phyloP scores from a whole-genome alignment of 53 echinoderm and acorn worm genomes.

The Echinometra lucunter region DNA sequence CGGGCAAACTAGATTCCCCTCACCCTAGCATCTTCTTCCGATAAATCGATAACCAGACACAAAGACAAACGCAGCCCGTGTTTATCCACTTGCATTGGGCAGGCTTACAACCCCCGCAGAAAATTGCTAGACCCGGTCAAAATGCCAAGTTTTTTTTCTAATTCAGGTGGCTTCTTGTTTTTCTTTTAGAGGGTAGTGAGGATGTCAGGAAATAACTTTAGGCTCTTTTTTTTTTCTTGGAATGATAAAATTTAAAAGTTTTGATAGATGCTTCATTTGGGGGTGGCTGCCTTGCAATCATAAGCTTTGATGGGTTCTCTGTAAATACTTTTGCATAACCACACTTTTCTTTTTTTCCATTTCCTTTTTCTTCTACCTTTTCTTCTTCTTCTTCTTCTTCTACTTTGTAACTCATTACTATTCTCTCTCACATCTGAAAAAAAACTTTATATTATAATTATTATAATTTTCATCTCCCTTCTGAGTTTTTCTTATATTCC shows the following conservation, averaged over 20 bases:
- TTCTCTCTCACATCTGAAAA: not conserved
- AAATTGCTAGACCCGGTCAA: not conserved
- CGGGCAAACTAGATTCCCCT: conserved; percentile 27
- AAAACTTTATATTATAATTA: not conserved
- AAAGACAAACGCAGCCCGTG: not conserved
- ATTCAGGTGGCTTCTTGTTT: conserved; percentile 2
- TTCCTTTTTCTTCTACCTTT: not conserved
- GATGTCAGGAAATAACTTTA: not conserved
- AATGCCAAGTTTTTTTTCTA: not conserved
- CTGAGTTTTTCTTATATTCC: not conserved
- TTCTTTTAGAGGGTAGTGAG: not conserved
- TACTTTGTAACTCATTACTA: not conserved
- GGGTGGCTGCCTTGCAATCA: not conserved
- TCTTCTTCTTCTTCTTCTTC: too few relatives aligned
- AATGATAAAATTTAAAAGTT: not conserved
- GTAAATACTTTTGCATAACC: not conserved
- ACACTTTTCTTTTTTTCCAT: not conserved
- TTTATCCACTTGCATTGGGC: conserved; percentile 30
- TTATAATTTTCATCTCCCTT: not conserved
- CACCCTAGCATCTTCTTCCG: not conserved
- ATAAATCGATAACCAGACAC: conserved; percentile 5
- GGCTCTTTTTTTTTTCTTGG: not conserved
- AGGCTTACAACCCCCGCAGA: not conserved
- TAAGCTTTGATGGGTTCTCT: not conserved
- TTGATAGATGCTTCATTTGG: not conserved